phyloP scores from a whole-genome alignment of 2,113 vertebrate genomes.

The Bettongia penicillata region DNA sequence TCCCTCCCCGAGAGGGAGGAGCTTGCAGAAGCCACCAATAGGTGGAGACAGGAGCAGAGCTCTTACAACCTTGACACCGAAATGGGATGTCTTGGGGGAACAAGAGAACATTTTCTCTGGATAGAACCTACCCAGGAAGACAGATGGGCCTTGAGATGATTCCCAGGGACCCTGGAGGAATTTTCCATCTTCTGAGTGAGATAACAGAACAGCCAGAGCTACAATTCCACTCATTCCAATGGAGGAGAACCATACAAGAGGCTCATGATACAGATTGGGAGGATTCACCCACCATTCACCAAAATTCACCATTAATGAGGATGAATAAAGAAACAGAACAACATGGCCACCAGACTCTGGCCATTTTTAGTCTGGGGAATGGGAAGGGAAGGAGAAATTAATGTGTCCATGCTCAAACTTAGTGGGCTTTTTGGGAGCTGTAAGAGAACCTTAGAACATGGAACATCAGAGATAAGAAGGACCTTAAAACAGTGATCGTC shows the following conservation, averaged over 20 bases:
- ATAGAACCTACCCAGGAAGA: conserved; percentile 77
- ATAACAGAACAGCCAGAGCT: conserved; percentile 67
- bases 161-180: conserved; percentile 41
- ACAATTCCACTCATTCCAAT: conserved; percentile 73
- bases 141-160: conserved; percentile 17
- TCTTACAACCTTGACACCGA: background rate
- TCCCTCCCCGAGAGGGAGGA: conserved; percentile 23
- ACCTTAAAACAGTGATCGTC: background rate
- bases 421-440: background rate
- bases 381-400: background rate
- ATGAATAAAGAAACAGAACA: background rate
- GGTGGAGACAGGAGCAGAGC: conserved; percentile 20
- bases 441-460: background rate
- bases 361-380: background rate
- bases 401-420: background rate
- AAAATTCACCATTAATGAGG: background rate
- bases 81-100: background rate
- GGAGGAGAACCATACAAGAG: conserved; percentile 65
- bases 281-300: background rate
- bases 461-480: background rate
- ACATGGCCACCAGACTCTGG: background rate
- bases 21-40: background rate
- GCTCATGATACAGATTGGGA: conserved; percentile 53
- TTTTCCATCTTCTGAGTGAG: conserved; percentile 74
- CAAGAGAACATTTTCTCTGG: conserved; percentile 62